Evolutionary conservation across 2,797 vertebrate genomes (phyloP), one percentile per base, ranked within the genome.

Genomic region (Spondyliosoma cantharus): DNA sequence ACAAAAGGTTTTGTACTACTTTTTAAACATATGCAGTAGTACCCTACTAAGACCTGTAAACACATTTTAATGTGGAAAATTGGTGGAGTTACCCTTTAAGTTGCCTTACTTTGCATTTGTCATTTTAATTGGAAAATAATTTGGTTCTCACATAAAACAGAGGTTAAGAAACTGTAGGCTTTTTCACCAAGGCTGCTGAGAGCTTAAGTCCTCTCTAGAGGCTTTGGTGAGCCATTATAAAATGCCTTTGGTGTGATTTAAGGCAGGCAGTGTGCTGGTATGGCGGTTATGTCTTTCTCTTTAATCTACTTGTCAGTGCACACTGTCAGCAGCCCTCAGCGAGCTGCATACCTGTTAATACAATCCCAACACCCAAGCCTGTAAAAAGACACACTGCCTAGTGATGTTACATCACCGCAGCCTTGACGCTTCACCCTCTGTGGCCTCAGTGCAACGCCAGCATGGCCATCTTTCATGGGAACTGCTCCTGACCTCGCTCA

Each of bases 281-380:
- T 80, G 88, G 63, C 73, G 43, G 82, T 81, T 86, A 79, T 87
- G 87, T 89, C 90, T 84, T 78, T 60, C 87, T 84, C 82, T 88
- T 61, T 90, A 89, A 94, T 92, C 83, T 84, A 87, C 90, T 90
- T 84, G 86, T 90, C 89, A 90, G 71, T 74, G 68, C 81, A 85
- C 82, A 82, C 72, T 73, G 86, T 89, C 87, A 90, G 80, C 84
- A 82, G 81, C 86, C 77, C 64, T 83, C 77, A 82, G 85, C 29
- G 13, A 74, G 69, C 84, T 70, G 82, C 85, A 90, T 91, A 91
- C 91, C 90, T 93, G 89, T 74, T 88, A 86, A 93, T 85, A 78
- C 82, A 83, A 80, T 87, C 83, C 80, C 78, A 78, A 81, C 87
- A 82, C 59, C 29, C 67, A 0, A 71, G 84, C 81, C 82, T 85